Conservation (phyloP, 2,888 invertebrate genomes). For the Brachyptera putata region DNA sequence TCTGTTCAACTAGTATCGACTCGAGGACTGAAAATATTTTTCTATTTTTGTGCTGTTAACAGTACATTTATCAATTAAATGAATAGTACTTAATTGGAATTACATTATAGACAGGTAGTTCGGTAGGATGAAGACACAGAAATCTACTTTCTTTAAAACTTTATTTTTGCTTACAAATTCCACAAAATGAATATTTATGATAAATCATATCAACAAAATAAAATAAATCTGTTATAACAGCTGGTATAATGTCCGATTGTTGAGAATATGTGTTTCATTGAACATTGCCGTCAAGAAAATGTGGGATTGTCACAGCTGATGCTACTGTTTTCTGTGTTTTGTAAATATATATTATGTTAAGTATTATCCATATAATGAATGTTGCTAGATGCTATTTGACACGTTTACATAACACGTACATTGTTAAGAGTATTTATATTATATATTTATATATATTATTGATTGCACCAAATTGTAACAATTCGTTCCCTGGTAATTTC, state of each 20-base stretch:
- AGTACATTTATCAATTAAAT: too few relatives aligned
- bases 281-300: constrained; percentile 11
- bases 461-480: constrained; percentile 31
- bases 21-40: too few relatives aligned
- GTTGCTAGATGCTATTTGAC: constrained; percentile 26
- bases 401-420: constrained; percentile 23
- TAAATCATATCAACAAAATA: not conserved
- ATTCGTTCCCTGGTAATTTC: constrained; percentile 9
- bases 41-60: too few relatives aligned
- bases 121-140: not conserved
- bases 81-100: too few relatives aligned
- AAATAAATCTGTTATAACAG: constrained; percentile 3
- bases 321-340: constrained; percentile 24
- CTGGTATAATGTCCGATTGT: constrained; percentile 1
- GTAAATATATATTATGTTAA: constrained; percentile 19
- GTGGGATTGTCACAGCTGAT: constrained; percentile 34
- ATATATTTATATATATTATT: constrained; percentile 30
- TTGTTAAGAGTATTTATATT: constrained; percentile 18
- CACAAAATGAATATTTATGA: constrained; percentile 25
- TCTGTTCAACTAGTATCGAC: too few relatives aligned
- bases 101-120: not conserved
- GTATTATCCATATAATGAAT: constrained; percentile 27
- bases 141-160: not conserved
- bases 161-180: constrained; percentile 28
- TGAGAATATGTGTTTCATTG: constrained; percentile 13